Evolutionary conservation across 2,888 invertebrate species (phyloP).

Genomic region (Fragum sueziense): DNA sequence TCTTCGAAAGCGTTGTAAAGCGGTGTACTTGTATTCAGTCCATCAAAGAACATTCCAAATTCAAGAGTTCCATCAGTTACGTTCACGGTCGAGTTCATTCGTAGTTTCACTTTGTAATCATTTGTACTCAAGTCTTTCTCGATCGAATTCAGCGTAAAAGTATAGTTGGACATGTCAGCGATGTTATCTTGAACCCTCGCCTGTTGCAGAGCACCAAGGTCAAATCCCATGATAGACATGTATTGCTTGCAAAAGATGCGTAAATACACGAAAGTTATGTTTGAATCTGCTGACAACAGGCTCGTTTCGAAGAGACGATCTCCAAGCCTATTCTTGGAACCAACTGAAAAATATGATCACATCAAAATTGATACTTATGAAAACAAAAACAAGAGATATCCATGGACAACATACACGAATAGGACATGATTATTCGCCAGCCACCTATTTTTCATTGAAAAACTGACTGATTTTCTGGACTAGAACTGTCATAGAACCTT

Average conservation of each 20-base stretch:
- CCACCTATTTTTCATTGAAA: too few species aligned
- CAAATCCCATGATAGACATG: not conserved
- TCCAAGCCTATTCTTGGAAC: not conserved
- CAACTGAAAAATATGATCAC: not conserved
- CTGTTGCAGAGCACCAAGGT: not conserved
- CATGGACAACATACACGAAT: too few species aligned
- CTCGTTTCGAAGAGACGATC: not conserved
- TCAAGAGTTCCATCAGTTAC: not conserved
- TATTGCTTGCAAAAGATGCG: slow-evolving; percentile 3
- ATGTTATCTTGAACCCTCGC: not conserved
- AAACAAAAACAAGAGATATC: too few species aligned
- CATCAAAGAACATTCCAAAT: not conserved
- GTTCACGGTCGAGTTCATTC: not conserved
- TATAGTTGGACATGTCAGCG: not conserved
- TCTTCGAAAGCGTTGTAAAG: not conserved
- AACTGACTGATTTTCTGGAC: too few species aligned
- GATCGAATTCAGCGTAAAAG: not conserved
- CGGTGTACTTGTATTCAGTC: not conserved
- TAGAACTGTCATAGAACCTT: too few species aligned
- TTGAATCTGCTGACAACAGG: not conserved
- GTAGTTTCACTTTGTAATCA: not conserved
- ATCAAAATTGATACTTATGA: not conserved
- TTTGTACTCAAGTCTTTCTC: not conserved
- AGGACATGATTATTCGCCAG: too few species aligned
- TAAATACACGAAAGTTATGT: not conserved